A percentile compares a stretch with the other conserved stretches of the same genome.
Evolutionary conservation across 64 coral and sea anemone genomes (phyloP).

Genomic region (Exaiptasia diaphana): DNA sequence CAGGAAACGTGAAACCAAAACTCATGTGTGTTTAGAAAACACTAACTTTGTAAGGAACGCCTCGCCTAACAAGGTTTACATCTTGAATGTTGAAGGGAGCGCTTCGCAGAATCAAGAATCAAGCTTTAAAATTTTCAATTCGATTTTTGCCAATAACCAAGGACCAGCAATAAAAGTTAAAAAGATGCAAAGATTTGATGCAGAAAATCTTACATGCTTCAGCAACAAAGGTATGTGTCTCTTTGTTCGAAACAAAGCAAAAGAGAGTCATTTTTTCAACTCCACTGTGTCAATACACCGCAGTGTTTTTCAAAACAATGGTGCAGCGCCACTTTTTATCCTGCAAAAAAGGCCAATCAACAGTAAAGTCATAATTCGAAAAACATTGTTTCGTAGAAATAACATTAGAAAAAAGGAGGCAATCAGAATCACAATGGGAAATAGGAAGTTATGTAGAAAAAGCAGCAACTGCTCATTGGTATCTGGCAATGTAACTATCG

Average conservation of each 20-base stretch:
- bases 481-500: not conserved
- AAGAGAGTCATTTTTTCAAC: not conserved
- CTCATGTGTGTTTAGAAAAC: too few relatives aligned
- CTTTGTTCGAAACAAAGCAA: not conserved
- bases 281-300: not conserved
- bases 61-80: not conserved
- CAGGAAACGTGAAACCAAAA: not conserved
- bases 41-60: constrained; percentile 28
- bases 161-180: not conserved
- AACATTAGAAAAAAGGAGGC: not conserved
- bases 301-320: not conserved
- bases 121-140: not conserved
- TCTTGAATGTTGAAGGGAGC: not conserved
- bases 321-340: not conserved
- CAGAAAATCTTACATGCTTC: not conserved
- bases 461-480: not conserved
- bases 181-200: not conserved
- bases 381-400: not conserved
- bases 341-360: not conserved
- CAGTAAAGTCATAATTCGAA: not conserved
- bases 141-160: not conserved
- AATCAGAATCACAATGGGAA: not conserved
- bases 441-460: too few relatives aligned
- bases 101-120: not conserved
- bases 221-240: not conserved